Percentiles rank a stretch among this genome's conserved stretches.
These are phyloP conservation scores for Bombus vancouverensis DNA, from an alignment of 1,140 invertebrate genomes.

Conservation along the genomic window DNA sequence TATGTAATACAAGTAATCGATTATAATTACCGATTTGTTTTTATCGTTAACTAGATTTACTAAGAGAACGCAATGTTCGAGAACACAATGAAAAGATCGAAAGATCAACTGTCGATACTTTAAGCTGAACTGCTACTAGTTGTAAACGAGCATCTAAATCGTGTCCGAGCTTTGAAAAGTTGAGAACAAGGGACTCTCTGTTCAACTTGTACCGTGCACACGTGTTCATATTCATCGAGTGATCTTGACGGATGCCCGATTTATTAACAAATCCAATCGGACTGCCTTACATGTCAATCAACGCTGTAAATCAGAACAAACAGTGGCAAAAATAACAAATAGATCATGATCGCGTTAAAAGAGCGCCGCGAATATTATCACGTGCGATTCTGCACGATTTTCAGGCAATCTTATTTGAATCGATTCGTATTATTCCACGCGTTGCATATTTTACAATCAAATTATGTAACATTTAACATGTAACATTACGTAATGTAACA, in stretches of 20 bases:
- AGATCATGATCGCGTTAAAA: background rate
- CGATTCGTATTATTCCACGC: no score
- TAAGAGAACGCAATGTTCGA: background rate
- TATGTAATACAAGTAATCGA: background rate
- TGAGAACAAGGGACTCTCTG: constrained; percentile 71
- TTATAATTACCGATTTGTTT: background rate
- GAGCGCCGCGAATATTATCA: background rate
- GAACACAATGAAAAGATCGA: constrained; percentile 1
- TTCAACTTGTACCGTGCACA: constrained; percentile 57
- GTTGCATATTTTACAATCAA: no score
- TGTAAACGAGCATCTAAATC: constrained; percentile 32
- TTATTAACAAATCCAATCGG: constrained; percentile 14
- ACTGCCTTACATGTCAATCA: background rate
- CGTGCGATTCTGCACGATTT: background rate
- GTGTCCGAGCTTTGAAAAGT: constrained; percentile 32
- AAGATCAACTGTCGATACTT: constrained; percentile 17
- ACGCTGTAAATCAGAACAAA: background rate
- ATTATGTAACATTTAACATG: no score
- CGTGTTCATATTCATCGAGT: constrained; percentile 34
- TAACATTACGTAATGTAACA: background rate
- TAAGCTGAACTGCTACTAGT: constrained; percentile 35
- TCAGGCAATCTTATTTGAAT: no score
- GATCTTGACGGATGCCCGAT: constrained; percentile 33
- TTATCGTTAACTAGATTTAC: background rate
- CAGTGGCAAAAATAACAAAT: no score